Conservation (phyloP, 2,888 invertebrate genomes). For the Harpalus rufipes region DNA sequence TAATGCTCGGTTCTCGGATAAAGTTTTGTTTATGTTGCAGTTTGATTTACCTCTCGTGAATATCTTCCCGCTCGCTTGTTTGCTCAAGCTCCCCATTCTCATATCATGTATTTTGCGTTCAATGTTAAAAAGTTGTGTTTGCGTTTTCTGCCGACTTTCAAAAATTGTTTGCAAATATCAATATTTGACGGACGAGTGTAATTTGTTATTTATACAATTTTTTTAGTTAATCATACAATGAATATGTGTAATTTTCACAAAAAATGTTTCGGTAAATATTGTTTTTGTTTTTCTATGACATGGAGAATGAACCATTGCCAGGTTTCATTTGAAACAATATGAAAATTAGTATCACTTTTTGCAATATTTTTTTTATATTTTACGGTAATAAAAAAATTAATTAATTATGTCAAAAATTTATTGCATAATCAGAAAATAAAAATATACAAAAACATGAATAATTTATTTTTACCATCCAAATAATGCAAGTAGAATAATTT, state of each 20-base stretch:
- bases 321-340: background rate
- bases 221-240: background rate
- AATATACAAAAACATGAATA: background rate
- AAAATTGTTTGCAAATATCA: conserved; percentile 29
- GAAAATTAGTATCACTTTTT: no score
- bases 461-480: background rate
- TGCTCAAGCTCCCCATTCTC: conserved; percentile 4
- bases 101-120: conserved; percentile 18
- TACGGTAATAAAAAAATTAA: background rate
- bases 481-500: no score
- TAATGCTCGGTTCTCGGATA: background rate
- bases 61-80: conserved; percentile 28
- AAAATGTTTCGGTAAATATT: background rate
- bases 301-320: background rate
- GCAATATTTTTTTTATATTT: no score
- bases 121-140: conserved; percentile 61
- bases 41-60: conserved; percentile 37
- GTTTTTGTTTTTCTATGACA: background rate
- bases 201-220: conserved; percentile 23
- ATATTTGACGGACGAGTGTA: conserved; percentile 13
- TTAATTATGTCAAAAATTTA: background rate
- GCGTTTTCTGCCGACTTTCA: conserved; percentile 38
- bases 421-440: background rate
- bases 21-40: conserved; percentile 63
- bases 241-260: conserved; percentile 6